Base-by-base conservation (phyloP, 2,797 vertebrate species). In the Alca torda region DNA sequence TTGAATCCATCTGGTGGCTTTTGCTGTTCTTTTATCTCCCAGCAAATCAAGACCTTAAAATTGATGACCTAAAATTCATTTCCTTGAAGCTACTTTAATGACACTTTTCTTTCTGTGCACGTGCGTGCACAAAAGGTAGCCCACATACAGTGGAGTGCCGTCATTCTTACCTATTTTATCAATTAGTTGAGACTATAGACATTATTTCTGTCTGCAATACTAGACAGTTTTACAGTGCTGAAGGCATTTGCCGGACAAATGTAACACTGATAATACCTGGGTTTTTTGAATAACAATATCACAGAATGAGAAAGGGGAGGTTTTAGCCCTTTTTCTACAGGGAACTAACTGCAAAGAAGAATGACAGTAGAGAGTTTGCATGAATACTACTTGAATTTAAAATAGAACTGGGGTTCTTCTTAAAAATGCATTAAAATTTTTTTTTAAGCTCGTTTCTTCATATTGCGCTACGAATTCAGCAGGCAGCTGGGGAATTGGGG, bases 21-120 rank as follows among this genome's bases (percentile, higher is more conserved):
- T 93, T 86, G 54, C 65, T 94, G 86, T 84, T 95, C 61, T 96
- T 92, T 91, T 95, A 74, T 91, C 91, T 96, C 67, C n/a, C 73
- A 91, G 90, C 92, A 90, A 94, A 95, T 89, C 54, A 56, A 84
- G 87, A 95, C 76, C 89, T 93, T 81, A 86, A 87, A 83, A 75
- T 37, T 87, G 84, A 75, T 94, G 92, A 75, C 89, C 91, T 93
- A 43, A 92, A 88, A 95, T 93, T 39, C 2, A 54, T 91, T 97
- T 92, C 76, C 92, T 75, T 77, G 72, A 78, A 94, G 94, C 79
- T 85, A 21, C 61, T 81, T 91, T 89, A 78, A 63, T 80, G 82
- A 65, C 37, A 37, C 57, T 89, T 86, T 24, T 50, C 20, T 45
- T 86, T 73, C 77, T 60, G n/a, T 72, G 56, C 8, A 1, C 67